Evolutionary conservation across 2,888 invertebrate genomes (phyloP), one percentile per base, ranked within the genome.

Genomic region (Meiosimyza platycephala): DNA sequence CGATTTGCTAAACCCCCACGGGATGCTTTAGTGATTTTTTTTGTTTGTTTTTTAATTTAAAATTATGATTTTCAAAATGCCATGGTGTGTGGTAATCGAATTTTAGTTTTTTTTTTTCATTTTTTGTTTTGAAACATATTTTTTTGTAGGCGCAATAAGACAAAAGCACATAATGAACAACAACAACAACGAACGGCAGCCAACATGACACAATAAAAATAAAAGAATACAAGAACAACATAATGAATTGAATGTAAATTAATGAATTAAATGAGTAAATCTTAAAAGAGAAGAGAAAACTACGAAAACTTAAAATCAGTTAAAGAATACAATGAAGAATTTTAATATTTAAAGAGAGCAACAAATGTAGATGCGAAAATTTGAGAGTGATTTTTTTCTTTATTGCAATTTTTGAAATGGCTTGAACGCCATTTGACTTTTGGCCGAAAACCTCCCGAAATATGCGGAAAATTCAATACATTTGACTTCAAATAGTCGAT

Each of bases 1-100:
- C 95, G 89, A 86, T 93, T 92, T 13, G 93, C 93, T 77, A 94
- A 87, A 76, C 92, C 92, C 75, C 93, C 93, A 78, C 92, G 90
- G 76, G 93, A 93, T 72, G 94, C 97, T 86, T 82, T 70, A 70
- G 69, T 81, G 73, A 78, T 82, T 81, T 80, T 79, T 78, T 76
- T 76, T 75, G 75, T 74, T 52, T 52, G 70, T 75, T 76, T 75
- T 77, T 73, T 15, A n/a, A 62, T 74, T 63, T 40, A 48, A 57
- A n/a, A 52, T 72, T 59, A 75, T 51, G 62, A 74, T 69, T 75
- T 74, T 74, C 73, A 74, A 76, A 67, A 75, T 73, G 78, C 76
- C 13, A 33, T 13, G 40, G 40, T 40, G 13, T 59, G n/a, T 60
- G 22, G 51, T 48, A 50, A 50, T 6, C 22, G 48, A 28, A 54